Conservation (phyloP, 2,113 vertebrate genomes). For the Bungarus multicinctus region DNA sequence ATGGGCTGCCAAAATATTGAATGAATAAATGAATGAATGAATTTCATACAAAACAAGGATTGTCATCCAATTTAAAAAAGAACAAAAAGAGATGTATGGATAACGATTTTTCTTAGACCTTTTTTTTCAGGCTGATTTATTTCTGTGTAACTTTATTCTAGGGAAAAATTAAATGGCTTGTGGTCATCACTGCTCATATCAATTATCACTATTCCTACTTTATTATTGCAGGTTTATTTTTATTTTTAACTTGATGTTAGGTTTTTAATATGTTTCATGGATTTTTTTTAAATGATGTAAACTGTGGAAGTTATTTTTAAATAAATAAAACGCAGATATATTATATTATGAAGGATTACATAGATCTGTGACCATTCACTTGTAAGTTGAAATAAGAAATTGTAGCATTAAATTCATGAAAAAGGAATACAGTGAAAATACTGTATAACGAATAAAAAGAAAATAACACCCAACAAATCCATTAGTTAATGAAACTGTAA, state of each 20-base stretch:
- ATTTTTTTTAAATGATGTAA: not conserved
- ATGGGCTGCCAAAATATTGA: not conserved
- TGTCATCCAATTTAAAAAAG: not conserved
- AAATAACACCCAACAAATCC: not conserved
- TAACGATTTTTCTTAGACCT: not conserved
- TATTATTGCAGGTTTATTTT: not conserved
- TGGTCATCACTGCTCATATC: not conserved
- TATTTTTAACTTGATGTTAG: not conserved
- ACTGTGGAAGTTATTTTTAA: not conserved
- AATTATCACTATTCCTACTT: not conserved
- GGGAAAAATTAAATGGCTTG: not conserved
- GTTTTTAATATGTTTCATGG: not conserved
- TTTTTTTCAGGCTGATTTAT: not conserved
- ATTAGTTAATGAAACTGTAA: not conserved
- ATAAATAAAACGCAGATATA: not conserved
- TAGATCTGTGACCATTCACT: not conserved
- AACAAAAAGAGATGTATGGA: not conserved
- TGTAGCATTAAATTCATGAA: not conserved
- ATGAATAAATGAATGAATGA: not conserved
- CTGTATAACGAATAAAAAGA: not conserved
- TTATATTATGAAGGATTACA: not conserved
- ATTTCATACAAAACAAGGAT: not conserved
- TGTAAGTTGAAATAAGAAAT: not conserved
- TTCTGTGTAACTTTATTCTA: not conserved
- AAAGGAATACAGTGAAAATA: not conserved